Conservation (phyloP, 2,888 invertebrate species). For the Chrysodeixis includens region DNA sequence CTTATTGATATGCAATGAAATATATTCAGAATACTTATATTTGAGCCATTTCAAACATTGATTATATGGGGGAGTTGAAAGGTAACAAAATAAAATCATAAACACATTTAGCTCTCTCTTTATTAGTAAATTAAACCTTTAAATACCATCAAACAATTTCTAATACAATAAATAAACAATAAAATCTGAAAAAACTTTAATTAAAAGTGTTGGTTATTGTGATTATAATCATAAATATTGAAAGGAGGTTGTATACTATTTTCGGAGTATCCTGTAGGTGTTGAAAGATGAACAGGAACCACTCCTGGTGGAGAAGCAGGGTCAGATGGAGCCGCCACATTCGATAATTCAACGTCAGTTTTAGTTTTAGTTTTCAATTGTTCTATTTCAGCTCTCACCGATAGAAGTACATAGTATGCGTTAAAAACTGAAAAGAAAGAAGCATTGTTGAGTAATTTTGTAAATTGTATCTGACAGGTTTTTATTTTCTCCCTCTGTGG, state of each 20-base stretch:
- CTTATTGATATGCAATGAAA: no score
- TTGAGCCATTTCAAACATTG: no score
- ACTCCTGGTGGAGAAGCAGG: no score
- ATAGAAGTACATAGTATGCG: conserved; percentile 9
- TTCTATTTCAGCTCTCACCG: conserved; percentile 30
- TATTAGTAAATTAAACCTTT: no score
- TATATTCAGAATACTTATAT: no score
- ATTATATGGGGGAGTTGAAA: no score
- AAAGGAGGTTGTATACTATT: not conserved
- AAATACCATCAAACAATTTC: no score
- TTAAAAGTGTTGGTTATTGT: not conserved
- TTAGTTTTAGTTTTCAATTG: conserved; percentile 22
- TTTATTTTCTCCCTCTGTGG: no score
- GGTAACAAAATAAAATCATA: no score
- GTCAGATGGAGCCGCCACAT: not conserved
- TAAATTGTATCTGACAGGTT: no score
- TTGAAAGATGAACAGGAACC: not conserved
- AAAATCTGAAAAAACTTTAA: not conserved
- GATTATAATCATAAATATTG: not conserved
- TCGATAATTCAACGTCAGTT: conserved; percentile 28
- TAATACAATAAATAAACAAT: not conserved
- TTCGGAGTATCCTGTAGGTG: not conserved
- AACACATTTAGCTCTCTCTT: no score
- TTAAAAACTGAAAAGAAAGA: conserved; percentile 20
- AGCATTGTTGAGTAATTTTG: no score